Base-by-base conservation (phyloP, 2,113 vertebrate genomes). In the Tringa solitaria region DNA sequence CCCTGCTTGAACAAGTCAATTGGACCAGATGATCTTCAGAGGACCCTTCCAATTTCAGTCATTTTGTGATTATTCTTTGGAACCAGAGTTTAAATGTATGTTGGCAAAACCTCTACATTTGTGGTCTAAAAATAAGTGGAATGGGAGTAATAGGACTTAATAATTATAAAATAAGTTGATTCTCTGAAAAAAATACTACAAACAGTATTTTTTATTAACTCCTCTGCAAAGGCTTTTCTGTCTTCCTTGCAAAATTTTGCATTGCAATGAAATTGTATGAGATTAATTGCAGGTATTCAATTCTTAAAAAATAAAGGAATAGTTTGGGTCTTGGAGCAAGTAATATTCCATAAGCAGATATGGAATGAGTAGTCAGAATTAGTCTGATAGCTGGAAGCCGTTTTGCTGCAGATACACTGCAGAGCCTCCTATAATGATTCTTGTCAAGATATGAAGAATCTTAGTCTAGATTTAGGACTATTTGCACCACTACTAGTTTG, bases 1-100 rank as follows among this genome's bases (percentile, higher is more conserved):
- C 8, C 33, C 5, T 46, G 6, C 15, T 33, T 45, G 6, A 68
- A 8, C 21, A 22, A 10, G 28, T 5, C 0, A 2, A 3, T 35
- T 35, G 26, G 24, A 73, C 35, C 37, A n/a, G 19, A 11, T 48
- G 35, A 59, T 4, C 37, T 68, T n/a, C 57, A 80, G 48, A 48
- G 7, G 26, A 32, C 9, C 26, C 8, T 74, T 74, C 51, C 17
- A 17, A n/a, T 21, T 15, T 65, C 50, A 73, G 26, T 3, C 14
- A 21, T 39, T 68, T 8, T 59, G 22, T 75, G 45, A 33, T 45
- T 53, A 14, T 45, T 65, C 20, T 32, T 35, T 73, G 22, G 30
- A 73, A 64, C 13, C 2, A 73, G 28, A 63, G 8, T 41, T 73
- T 21, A 51, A 51, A 46, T 14, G 6, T 50, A 24, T 22, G 8